Evolutionary conservation across 2,888 invertebrate species (phyloP).

Genomic region (Phragmatobia fuliginosa): DNA sequence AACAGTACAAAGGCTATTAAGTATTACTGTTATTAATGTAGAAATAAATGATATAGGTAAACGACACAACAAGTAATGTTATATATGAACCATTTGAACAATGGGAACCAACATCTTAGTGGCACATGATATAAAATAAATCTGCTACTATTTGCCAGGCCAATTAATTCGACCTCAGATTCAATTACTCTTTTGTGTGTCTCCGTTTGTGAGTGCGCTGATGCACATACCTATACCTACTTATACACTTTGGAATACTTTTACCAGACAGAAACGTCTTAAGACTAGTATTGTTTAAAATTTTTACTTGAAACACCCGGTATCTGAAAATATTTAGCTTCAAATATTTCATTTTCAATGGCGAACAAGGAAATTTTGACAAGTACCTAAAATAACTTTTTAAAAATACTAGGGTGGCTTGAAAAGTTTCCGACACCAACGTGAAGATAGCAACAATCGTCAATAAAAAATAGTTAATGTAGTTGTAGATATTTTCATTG

Average conservation of each 20-base stretch:
- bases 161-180: conserved; percentile 55
- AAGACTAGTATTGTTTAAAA: not conserved
- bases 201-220: not conserved
- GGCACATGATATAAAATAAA: conserved; percentile 35
- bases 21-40: not conserved
- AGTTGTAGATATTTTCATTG: no score
- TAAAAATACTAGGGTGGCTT: no score
- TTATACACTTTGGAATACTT: not conserved
- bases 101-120: not conserved
- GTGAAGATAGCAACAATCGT: no score
- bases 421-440: no score
- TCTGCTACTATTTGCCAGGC: conserved; percentile 40
- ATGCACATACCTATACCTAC: not conserved
- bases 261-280: not conserved
- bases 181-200: conserved; percentile 27
- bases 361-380: no score
- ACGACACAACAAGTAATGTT: not conserved
- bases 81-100: not conserved
- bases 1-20: not conserved
- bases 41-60: not conserved
- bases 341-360: no score
- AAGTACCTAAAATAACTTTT: no score
- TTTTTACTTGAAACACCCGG: not conserved
- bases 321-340: no score
- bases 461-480: no score